A percentile compares a stretch with the other conserved stretches of the same genome.
Evolutionary conservation across 2,113 vertebrate species (phyloP).

Genomic region (Callipepla squamata): DNA sequence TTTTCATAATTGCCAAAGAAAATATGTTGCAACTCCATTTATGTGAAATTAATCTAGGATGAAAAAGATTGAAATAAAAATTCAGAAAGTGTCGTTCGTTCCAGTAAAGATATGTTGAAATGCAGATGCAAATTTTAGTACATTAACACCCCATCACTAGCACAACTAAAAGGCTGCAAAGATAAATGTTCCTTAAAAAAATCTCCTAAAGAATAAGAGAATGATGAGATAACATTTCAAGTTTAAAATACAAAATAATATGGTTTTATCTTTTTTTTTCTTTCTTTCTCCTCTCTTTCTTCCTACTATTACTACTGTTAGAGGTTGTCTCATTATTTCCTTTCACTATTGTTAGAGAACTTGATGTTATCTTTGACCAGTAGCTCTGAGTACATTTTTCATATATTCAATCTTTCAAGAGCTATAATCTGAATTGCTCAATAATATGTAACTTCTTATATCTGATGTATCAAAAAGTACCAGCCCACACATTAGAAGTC

Average conservation of each 20-base stretch:
- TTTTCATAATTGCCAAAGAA: constrained; percentile 31
- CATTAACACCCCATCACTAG: constrained; percentile 37
- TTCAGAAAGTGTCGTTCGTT: not conserved
- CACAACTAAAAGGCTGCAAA: constrained; percentile 10
- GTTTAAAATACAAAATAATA: not conserved
- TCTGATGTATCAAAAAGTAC: not conserved
- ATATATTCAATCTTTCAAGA: not conserved
- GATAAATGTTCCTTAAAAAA: constrained; percentile 24
- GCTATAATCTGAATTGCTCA: not conserved
- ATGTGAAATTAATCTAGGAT: constrained; percentile 12
- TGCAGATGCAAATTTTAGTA: constrained; percentile 22
- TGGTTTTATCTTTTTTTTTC: not conserved
- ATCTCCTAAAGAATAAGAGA: not conserved
- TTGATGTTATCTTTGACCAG: not conserved
- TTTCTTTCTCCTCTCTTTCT: not conserved
- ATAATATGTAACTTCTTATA: not conserved
- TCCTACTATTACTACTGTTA: not conserved
- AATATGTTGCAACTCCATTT: constrained; percentile 40
- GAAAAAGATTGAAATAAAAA: constrained; percentile 42
- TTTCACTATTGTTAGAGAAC: not conserved
- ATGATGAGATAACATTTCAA: not conserved
- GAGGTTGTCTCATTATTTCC: not conserved
- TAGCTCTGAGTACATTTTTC: not conserved
- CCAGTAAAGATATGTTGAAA: constrained; percentile 45
- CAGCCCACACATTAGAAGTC: not conserved